Evolutionary conservation across 2,888 invertebrate genomes (phyloP), one percentile per base, ranked within the genome.

Genomic region (Nudaria mundana): DNA sequence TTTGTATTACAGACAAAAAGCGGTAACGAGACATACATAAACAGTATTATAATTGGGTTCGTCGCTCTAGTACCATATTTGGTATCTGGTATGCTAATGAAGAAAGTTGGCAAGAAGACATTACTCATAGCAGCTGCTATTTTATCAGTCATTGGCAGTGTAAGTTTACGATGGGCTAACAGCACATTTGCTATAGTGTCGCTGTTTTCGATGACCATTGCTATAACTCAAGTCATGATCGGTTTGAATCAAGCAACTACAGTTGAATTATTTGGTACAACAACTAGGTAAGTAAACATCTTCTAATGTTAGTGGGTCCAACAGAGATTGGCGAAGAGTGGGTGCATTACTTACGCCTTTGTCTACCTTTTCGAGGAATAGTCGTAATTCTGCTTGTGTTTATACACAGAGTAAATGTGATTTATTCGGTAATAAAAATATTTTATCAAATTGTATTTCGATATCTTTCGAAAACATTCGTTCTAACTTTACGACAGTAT

Each of bases 21-120:
- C 25, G 83, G 83, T 0, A 48, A 66, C 1, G 76, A 79, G 33
- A 83, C 83, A 0, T 83, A 82, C 37, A 75, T 81, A 10, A 81
- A 81, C 65, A 81, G 74, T 25, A 73, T 82, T 1, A 78, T 82
- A 10, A 49, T 82, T 7, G 81, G 81, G 0, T 53, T 54, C 5
- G 65, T 73, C 3, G 73, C 73, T 29, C 7, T 76, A 0, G 25
- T 75, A 1, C 79, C 81, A 0, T 77, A 63, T 48, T 61, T 73
- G 39, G 55, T 79, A 23, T 71, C 64, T 1, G 76, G 75, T 0
- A 30, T 76, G 0, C 36, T 83, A 2, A 77, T 83, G 1, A 81
- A 76, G 40, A 69, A 52, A 49, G 69, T 81, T 0, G 80, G 81
- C 0, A 83, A 83, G 52, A 83, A 81, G 30, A 46, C 45, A 0